Base-by-base conservation (phyloP, 1,140 invertebrate species). In the Drosophila aff. region DNA sequence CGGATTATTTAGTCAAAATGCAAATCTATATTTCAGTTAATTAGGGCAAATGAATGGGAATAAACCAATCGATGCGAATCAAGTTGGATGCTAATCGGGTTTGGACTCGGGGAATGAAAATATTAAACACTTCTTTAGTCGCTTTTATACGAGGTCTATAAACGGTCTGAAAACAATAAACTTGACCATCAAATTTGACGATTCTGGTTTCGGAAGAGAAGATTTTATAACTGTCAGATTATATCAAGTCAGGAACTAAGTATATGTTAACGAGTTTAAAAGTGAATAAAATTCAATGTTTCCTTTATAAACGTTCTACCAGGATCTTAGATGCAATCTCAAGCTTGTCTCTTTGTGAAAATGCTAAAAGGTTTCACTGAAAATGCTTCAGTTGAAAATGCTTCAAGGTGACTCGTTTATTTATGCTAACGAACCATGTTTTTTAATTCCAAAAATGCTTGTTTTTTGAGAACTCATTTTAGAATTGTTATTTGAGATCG, bases 381-480 rank as follows among this genome's bases (percentile, higher is more conserved):
- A 38, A 68, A 55, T 28, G 28, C n/a, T 28, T 26, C 13, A 43
- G 15, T 28, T 53, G 13, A 10, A n/a, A n/a, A n/a, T n/a, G n/a
- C n/a, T n/a, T n/a, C n/a, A n/a, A n/a, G n/a, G n/a, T n/a, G n/a
- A n/a, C n/a, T n/a, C n/a, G n/a, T n/a, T 49, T 26, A 33, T 72
- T 59, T 60, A 73, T 73, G 67, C 40, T 50, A 72, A 73, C 72
- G 5, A 40, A 16, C 1, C 50, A 50, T 43, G 53, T 36, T 43
- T 59, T 58, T 26, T 8, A 21, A 0, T n/a, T 2, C 16, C 28
- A 36, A 28, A 46, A 38, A 43, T 10, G 26, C 23, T 40, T 15
- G 50, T 66, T 33, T 68, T 31, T 65, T 21, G 23, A 3, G 36
- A 16, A 23, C 63, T 53, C 31, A 26, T 59, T 50, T 59, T 16